Conservation (phyloP, 2,888 invertebrate genomes). For the Campoletis raptor region DNA sequence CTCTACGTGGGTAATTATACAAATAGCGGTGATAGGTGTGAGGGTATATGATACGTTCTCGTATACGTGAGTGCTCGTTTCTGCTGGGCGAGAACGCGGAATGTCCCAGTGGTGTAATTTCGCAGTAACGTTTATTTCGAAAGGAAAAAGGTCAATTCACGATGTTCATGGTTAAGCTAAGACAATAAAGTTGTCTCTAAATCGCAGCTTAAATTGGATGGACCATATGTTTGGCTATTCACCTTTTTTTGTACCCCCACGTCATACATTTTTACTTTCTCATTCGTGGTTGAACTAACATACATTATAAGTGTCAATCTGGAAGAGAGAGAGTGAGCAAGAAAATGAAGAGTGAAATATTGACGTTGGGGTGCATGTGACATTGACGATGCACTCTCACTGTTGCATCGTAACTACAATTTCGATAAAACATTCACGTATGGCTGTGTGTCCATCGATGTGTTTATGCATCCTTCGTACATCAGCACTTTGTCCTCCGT, state of each 20-base stretch:
- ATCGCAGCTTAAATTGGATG: conserved; percentile 68
- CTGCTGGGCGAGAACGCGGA: neutral
- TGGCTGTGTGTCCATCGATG: neutral
- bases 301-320: neutral
- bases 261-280: conserved; percentile 14
- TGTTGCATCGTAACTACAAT: conserved; percentile 41
- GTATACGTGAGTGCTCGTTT: neutral
- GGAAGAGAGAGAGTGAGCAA: neutral
- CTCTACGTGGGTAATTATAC: neutral
- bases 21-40: neutral
- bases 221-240: conserved; percentile 21
- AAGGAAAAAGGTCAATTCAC: conserved; percentile 34
- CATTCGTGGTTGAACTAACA: conserved; percentile 22
- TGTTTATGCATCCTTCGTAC: neutral
- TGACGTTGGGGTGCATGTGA: conserved; percentile 56
- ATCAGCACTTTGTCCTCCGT: conserved; percentile 25
- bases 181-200: conserved; percentile 67
- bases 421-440: neutral
- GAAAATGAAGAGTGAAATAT: conserved; percentile 22
- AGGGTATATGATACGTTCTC: conserved; percentile 19
- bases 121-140: conserved; percentile 34
- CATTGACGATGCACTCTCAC: conserved; percentile 49
- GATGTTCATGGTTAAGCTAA: conserved; percentile 57
- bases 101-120: conserved; percentile 41
- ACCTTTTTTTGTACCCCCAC: neutral